These are phyloP conservation scores for Sinodicranocentrus sp. DNA, from an alignment of 2,888 invertebrate species.

Conservation along the genomic window DNA sequence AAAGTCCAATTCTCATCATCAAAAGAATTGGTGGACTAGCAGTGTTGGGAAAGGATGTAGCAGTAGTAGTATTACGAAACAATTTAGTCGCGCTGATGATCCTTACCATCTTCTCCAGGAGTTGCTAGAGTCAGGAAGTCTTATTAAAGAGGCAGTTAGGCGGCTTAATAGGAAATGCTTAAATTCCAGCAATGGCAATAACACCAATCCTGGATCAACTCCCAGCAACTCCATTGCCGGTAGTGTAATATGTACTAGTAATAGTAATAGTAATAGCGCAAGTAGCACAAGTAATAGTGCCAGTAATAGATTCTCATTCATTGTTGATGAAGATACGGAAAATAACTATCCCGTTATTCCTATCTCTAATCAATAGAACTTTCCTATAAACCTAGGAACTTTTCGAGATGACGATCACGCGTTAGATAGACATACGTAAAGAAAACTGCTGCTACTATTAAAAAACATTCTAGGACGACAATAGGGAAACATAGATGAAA, in stretches of 20 bases:
- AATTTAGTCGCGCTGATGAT: conserved; percentile 65
- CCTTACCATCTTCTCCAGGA: conserved; percentile 72
- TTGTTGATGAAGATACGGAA: conserved; percentile 67
- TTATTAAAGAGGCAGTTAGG: conserved; percentile 72
- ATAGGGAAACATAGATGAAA: no score
- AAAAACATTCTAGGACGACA: no score
- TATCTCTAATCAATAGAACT: conserved; percentile 57
- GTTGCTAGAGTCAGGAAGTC: conserved; percentile 70
- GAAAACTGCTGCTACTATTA: no score
- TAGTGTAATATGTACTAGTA: conserved; percentile 43
- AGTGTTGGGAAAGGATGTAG: conserved; percentile 44
- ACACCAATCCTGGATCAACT: conserved; percentile 32
- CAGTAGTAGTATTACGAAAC: conserved; percentile 64
- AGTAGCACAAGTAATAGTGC: conserved; percentile 7
- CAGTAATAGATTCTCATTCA: conserved; percentile 48
- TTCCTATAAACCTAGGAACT: no score
- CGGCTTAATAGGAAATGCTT: conserved; percentile 73
- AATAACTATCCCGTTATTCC: conserved; percentile 68
- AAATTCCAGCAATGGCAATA: conserved; percentile 59
- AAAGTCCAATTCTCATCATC: conserved; percentile 58
- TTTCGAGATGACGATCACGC: no score
- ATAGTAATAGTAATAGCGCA: neutral
- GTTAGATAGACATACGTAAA: no score
- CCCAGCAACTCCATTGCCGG: conserved; percentile 37
- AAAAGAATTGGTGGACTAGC: conserved; percentile 70